Conservation (phyloP, 2,888 invertebrate genomes). For the Hirtodrosophila duncani region DNA sequence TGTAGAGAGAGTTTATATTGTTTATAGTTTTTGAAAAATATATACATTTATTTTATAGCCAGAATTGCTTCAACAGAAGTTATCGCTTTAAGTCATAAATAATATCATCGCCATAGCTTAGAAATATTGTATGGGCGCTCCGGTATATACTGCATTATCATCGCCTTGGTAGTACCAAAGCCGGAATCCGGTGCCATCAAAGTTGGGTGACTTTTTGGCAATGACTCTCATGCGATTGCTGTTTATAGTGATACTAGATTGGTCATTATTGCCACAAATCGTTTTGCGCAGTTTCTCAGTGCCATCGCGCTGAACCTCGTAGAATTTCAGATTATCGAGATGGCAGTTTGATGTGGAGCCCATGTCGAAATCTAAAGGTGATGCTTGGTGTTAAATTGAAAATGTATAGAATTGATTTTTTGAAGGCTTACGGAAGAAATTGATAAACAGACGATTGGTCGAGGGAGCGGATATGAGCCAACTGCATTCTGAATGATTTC, state of each 20-base stretch:
- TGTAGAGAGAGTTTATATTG: no score
- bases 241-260: slow-evolving; percentile 54
- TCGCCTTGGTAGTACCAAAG: no score
- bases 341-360: slow-evolving; percentile 81
- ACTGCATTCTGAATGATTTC: slow-evolving; percentile 80
- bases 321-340: slow-evolving; percentile 83
- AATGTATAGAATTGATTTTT: neutral
- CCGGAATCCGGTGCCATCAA: slow-evolving; percentile 87
- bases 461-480: slow-evolving; percentile 82
- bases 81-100: no score
- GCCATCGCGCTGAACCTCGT: slow-evolving; percentile 78
- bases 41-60: no score
- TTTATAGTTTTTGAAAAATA: no score
- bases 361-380: slow-evolving; percentile 80
- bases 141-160: slow-evolving; percentile 20
- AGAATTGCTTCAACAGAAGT: no score
- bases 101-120: no score
- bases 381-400: neutral
- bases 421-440: slow-evolving; percentile 54
- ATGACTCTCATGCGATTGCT: slow-evolving; percentile 78
- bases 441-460: slow-evolving; percentile 39
- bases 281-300: slow-evolving; percentile 71
- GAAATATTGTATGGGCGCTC: neutral
- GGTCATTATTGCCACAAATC: no score
- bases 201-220: slow-evolving; percentile 83